A percentile compares a stretch with the other conserved stretches of the same genome.
Evolutionary conservation across 2,888 invertebrate genomes (phyloP).

Genomic region (Dermolepida albohirtum): DNA sequence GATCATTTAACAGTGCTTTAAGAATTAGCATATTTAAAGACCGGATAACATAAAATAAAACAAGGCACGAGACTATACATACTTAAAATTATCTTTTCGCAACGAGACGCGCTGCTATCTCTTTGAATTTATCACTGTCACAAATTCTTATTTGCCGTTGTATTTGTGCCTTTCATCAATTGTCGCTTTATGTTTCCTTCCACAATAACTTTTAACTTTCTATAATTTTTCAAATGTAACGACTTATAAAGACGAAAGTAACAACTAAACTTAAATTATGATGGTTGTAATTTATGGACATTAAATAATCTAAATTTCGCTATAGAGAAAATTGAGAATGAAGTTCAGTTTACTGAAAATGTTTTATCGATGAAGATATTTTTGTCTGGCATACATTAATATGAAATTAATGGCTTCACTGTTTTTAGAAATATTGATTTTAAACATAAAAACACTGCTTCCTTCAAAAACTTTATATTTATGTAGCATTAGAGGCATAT

Average conservation of each 20-base stretch:
- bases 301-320: conserved; percentile 10
- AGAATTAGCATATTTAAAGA: no score
- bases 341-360: not conserved
- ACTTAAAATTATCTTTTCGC: no score
- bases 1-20: no score
- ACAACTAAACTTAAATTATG: not conserved
- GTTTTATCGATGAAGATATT: conserved; percentile 34
- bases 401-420: conserved; percentile 25
- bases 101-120: no score
- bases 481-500: no score
- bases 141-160: no score
- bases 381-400: conserved; percentile 21
- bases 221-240: conserved; percentile 9
- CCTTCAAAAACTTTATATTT: no score
- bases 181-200: no score
- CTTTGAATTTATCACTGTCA: no score
- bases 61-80: no score
- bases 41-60: no score
- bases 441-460: not conserved
- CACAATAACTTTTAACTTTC: conserved; percentile 2
- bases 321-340: conserved; percentile 10
- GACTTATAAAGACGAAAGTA: not conserved
- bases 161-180: no score
- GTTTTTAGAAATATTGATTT: conserved; percentile 5
- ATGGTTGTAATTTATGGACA: conserved; percentile 15